Conservation (phyloP, 23 tunicate species). For the Phallusia fumigata region DNA sequence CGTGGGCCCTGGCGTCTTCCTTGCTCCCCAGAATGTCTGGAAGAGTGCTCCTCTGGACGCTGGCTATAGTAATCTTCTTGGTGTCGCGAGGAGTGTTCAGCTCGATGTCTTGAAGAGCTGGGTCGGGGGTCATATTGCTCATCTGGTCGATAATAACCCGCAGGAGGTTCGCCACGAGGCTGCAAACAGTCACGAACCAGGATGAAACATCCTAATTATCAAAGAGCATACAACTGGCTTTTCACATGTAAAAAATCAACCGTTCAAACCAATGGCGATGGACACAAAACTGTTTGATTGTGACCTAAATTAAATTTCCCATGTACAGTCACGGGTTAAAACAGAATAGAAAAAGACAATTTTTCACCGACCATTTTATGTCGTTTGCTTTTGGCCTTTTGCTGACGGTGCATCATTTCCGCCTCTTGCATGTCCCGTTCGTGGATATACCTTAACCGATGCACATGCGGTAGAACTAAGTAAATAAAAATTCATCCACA, state of each 20-base stretch:
- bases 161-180: conserved; percentile 16
- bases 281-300: not conserved
- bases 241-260: too few species aligned
- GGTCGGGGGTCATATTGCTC: not conserved
- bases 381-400: not conserved
- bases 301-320: too few species aligned
- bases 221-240: not conserved
- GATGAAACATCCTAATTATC: too few species aligned
- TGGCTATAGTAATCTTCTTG: not conserved
- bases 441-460: conserved; percentile 59
- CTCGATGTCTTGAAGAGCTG: not conserved
- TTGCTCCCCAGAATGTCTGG: not conserved
- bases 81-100: not conserved
- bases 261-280: too few species aligned
- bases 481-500: not conserved
- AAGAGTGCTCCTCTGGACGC: too few species aligned
- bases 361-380: not conserved
- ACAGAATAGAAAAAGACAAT: not conserved
- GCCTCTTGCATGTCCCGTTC: conserved; percentile 57
- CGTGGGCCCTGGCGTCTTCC: not conserved
- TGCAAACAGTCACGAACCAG: not conserved
- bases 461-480: not conserved
- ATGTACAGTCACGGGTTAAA: too few species aligned
- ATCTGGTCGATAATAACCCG: not conserved
- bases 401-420: conserved; percentile 23